Evolutionary conservation across 2,888 invertebrate species (phyloP), one percentile per base, ranked within the genome.

Genomic region (Dolichomitus sp.): DNA sequence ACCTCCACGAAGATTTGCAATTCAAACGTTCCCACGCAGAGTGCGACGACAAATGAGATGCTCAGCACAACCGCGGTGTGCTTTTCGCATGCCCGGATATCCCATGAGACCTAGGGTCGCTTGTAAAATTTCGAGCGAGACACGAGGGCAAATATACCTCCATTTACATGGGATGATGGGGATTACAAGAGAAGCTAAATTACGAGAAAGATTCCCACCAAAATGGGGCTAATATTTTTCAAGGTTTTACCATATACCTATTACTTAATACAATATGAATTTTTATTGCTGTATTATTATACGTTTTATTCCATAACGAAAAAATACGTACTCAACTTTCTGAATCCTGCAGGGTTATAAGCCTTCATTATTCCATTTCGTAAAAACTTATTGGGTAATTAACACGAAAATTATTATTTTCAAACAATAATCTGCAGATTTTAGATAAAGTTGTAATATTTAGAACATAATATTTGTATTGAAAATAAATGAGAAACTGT

Each of bases 1-100:
- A 61, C 72, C 54, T 74, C 74, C 23, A 63, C 66, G 70, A 81
- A 65, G n/a, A 86, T 86, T 86, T 85, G 86, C 75, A 85, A 84
- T 86, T 86, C 81, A 85, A 84, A 76, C 73, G 65, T 45, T 19
- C 69, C 61, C 52, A 30, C 48, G 69, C 45, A 48, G 54, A 74
- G 57, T 27, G 63, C 37, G 42, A 45, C 48, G 12, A 52, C 30
- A 54, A 19, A 72, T 19, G 40, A 52, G 45, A 33, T 12, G 52
- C 17, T 37, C 37, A 37, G 9, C 37, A 37, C 7, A 37, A 37
- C 9, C 7, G 7, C 37, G 9, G 9, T 37, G 37, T 9, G 37
- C 37, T 9, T 37, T 37, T 17, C 48, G 17, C 48, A 48, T 66
- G 33, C 69, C 65, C 33, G 40, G 37, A 57, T 37, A 9, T 76